A percentile compares a stretch with the other conserved stretches of the same genome.
Conservation (phyloP, 2,888 invertebrate genomes). For the Polyploca ridens region DNA sequence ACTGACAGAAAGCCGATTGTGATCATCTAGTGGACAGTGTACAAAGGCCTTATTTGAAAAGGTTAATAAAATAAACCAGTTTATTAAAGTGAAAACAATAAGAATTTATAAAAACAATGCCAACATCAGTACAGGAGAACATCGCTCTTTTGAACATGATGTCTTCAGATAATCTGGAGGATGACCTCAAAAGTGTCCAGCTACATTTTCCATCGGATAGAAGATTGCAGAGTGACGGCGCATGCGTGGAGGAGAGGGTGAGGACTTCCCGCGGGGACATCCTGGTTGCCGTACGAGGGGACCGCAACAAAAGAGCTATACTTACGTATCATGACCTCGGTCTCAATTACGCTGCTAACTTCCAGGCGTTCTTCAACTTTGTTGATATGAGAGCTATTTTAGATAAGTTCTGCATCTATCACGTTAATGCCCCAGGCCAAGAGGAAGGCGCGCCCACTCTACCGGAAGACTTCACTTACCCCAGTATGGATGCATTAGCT, state of each 20-base stretch:
- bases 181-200: conserved; percentile 96
- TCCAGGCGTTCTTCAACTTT: conserved; percentile 97
- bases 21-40: conserved; percentile 23
- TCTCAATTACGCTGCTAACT: conserved; percentile 97
- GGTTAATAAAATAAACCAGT: conserved; percentile 28
- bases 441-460: conserved; percentile 97
- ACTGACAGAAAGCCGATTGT: conserved; percentile 38
- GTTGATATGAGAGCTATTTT: conserved; percentile 94
- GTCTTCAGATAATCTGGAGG: conserved; percentile 93
- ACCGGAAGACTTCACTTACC: conserved; percentile 95
- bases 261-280: conserved; percentile 96
- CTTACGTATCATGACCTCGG: conserved; percentile 99
- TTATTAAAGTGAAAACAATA: conserved; percentile 45
- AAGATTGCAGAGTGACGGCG: conserved; percentile 78
- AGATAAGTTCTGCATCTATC: conserved; percentile 98
- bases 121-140: conserved; percentile 74
- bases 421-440: conserved; percentile 99
- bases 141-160: conserved; percentile 87
- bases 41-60: conserved; percentile 27
- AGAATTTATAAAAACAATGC: conserved; percentile 60
- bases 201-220: conserved; percentile 93
- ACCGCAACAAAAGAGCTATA: conserved; percentile 95
- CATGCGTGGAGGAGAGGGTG: conserved; percentile 89
- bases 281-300: conserved; percentile 97
- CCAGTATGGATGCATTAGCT: conserved; percentile 98